Base-by-base conservation (phyloP, 2,113 vertebrate species). In the Candoia aspera region DNA sequence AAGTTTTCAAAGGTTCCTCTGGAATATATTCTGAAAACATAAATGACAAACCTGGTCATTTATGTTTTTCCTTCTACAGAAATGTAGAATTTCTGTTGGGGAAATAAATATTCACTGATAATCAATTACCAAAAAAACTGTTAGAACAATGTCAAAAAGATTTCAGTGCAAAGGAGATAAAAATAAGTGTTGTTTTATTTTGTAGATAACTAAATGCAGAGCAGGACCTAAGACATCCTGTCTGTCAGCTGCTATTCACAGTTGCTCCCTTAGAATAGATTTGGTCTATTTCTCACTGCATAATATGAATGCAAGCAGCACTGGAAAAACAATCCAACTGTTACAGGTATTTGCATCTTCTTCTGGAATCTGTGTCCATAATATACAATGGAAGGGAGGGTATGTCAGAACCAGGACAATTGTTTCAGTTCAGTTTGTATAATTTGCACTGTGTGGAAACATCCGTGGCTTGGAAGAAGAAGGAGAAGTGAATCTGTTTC, bases 181-280 rank as follows among this genome's bases (percentile, higher is more conserved):
- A 79, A 55, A 49, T 73, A 57, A 33, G 11, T 33, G 53, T 5
- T 49, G 2, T 73, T 33, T 19, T 33, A 54, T 68, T 79, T 90
- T 42, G 73, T n/a, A 73, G n/a, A 79, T 29, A n/a, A 87, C 19
- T 59, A n/a, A 79, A 23, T 24, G 9, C 0, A 0, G 0, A 24
- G 57, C 24, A 87, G 17, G 6, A 0, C 29, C 0, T 57, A 23
- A 19, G n/a, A n/a, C 0, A 0, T 87, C n/a, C 53, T 53, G 29
- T 90, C 17, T 23, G 64, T 59, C 17, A 62, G 12, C 88, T 92
- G 93, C 93, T 86, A 26, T 87, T 73, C 60, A 79, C 87, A 87
- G 54, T 26, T 87, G 68, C 68, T 57, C 68, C 26, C 46, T 33
- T 0, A 5, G 73, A 91, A 49, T 55, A 91, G 58, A 54, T 64